phyloP scores from a whole-genome alignment of 2,113 vertebrate species.

The Esox niger region DNA sequence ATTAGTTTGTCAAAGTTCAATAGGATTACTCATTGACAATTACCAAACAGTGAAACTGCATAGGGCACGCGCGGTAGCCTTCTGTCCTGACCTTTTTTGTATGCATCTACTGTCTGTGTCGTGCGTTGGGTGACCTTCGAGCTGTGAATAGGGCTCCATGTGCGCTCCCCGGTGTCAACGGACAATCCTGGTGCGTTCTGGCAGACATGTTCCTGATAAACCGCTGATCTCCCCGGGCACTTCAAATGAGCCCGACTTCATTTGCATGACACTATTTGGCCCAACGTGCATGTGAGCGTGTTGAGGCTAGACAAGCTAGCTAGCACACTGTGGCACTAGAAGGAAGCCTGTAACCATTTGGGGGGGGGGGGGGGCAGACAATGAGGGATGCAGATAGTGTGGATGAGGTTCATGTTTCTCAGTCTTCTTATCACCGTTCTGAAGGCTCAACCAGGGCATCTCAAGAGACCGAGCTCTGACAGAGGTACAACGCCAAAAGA shows the following conservation, averaged over 20 bases:
- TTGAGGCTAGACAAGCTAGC: conserved; percentile 32
- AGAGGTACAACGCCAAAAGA: not conserved
- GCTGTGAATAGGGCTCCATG: conserved; percentile 35
- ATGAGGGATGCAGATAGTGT: conserved; percentile 29
- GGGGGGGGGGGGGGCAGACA: conserved; percentile 24
- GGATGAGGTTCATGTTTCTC: conserved; percentile 14
- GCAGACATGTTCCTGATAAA: conserved; percentile 52
- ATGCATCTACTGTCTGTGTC: conserved; percentile 25
- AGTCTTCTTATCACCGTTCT: conserved; percentile 23
- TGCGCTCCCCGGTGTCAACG: conserved; percentile 29
- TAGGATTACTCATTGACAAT: not conserved
- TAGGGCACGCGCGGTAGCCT: conserved; percentile 8
- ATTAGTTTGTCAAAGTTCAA: not conserved
- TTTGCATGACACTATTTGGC: conserved; percentile 60
- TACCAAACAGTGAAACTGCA: not conserved
- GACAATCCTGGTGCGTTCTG: conserved; percentile 41
- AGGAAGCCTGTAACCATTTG: conserved; percentile 18
- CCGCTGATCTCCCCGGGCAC: conserved; percentile 39
- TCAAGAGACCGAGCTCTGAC: not conserved
- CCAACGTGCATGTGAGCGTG: conserved; percentile 28
- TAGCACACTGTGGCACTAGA: conserved; percentile 32
- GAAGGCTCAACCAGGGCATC: not conserved
- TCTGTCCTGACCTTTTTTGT: conserved; percentile 20
- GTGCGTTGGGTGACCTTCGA: conserved; percentile 55
- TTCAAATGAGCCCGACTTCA: conserved; percentile 37